Evolutionary conservation across 2,797 vertebrate species (phyloP), one percentile per base, ranked within the genome.

Genomic region (Eleutherodactylus coqui): DNA sequence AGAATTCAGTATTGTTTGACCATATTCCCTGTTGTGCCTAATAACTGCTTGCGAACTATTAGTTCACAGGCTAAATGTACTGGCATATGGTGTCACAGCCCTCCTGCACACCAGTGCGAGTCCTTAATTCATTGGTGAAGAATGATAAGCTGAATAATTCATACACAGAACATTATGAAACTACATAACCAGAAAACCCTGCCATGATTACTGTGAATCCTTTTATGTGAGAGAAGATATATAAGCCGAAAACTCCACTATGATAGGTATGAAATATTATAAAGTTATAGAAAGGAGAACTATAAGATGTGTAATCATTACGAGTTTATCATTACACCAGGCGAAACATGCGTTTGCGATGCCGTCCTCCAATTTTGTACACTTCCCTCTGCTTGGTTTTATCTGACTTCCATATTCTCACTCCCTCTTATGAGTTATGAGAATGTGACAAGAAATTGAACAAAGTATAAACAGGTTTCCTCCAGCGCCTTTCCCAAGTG

Each of bases 391-490:
- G 24, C 55, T 81, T 49, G 55, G 67, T 13, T 45, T 5, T 69
- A 24, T 38, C 36, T 64, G 45, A 47, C 8, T 32, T 79, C 49
- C 67, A 80, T 58, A 47, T 38, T 75, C 69, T 24, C 43, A 86
- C 85, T 81, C 84, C 84, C 77, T 79, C 70, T 75, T 62, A 47
- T 86, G 85, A 86, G 43, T 86, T 82, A 86, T 69, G 70, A 76
- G 70, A 32, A 75, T 76, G 29, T 80, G 78, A 81, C 89, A 62
- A 86, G 90, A 90, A 85, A 89, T 88, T 89, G 69, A 86, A 90
- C 88, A 89, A 93, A 90, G 91, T 90, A 89, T 36, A n/a, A 92
- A 89, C 53, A 51, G 24, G 64, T 77, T 87, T 84, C 53, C 79
- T 64, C 79, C 60, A 67, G 73, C 47, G 49, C 53, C 55, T 70